These are phyloP conservation scores for Muntiacus reevesi DNA, from an alignment of 2,113 vertebrate genomes.

Conservation along the genomic window DNA sequence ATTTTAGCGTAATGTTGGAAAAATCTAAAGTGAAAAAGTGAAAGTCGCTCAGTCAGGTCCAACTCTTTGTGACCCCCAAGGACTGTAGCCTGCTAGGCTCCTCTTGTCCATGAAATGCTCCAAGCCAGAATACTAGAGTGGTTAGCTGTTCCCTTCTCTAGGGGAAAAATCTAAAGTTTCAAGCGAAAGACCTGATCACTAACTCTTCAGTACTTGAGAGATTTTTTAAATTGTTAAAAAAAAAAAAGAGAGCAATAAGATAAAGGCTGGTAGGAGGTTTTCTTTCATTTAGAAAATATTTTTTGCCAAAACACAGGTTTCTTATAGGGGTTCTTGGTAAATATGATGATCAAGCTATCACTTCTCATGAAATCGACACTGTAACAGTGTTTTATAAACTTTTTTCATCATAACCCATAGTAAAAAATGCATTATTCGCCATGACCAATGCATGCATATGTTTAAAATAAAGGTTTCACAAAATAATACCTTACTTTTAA, in stretches of 20 bases:
- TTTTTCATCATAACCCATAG: not conserved
- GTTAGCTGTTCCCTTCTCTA: not conserved
- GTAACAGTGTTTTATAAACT: not conserved
- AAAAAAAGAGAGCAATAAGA: not conserved
- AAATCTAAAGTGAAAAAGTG: not conserved
- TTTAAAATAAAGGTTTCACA: conserved; percentile 13
- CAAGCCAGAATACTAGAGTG: not conserved
- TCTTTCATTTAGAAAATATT: not conserved
- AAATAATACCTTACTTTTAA: not conserved
- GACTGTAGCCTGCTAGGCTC: not conserved
- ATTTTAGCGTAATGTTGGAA: not conserved
- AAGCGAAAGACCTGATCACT: not conserved
- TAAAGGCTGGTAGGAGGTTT: not conserved
- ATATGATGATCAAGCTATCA: not conserved
- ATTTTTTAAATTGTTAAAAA: not conserved
- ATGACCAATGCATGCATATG: not conserved
- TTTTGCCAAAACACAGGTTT: not conserved
- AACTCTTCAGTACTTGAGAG: not conserved
- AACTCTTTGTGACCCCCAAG: not conserved
- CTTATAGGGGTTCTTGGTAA: not conserved
- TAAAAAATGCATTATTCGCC: not conserved
- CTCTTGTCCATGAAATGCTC: not conserved
- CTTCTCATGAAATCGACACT: not conserved
- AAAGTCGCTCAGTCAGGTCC: accelerated
- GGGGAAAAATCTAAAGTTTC: not conserved